Base-by-base conservation (phyloP, 1,140 invertebrate species). In the Pantala flavescens region DNA sequence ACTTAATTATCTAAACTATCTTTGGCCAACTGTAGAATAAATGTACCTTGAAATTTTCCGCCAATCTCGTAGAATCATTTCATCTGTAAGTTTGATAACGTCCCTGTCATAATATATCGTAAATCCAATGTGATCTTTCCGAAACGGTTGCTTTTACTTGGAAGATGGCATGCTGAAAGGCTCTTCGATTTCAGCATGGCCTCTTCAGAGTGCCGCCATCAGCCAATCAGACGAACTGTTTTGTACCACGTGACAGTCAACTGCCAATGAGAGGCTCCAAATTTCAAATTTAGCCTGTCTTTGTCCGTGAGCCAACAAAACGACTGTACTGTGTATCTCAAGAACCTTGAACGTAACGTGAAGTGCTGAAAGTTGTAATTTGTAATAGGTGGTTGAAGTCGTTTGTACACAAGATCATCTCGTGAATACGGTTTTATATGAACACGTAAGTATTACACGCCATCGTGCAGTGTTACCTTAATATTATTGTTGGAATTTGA, bases 221-320 rank as follows among this genome's bases (percentile, higher is more conserved):
- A 63, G 49, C 49, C 49, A 63, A 63, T 63, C 49, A 21, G 1
- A 21, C n/a, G 49, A 16, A 19, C 49, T 63, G 49, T 63, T 63
- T 19, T 63, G 49, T 63, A 63, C 49, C 49, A 63, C 49, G 49
- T 63, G 49, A 63, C 12, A 1, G 12, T 16, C 16, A 19, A 19
- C 49, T 1, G 14, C 49, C 49, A 63, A 63, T 63, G 49, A 63
- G 12, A 19, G 14, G 14, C 49, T 16, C n/a, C n/a, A 63, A 63
- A 63, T 63, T 63, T 63, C 49, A 63, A 63, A 63, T 63, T 63
- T 63, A 63, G 49, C 12, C 49, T 63, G 49, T 63, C 49, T 63
- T 63, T 63, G 49, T 63, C 49, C 49, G 49, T 63, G 49, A 63
- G 49, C 49, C n/a, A 63, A 63, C 49, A 63, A 63, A 63, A 63